phyloP scores from a whole-genome alignment of 2,888 invertebrate genomes.

The Noctua fimbriata region DNA sequence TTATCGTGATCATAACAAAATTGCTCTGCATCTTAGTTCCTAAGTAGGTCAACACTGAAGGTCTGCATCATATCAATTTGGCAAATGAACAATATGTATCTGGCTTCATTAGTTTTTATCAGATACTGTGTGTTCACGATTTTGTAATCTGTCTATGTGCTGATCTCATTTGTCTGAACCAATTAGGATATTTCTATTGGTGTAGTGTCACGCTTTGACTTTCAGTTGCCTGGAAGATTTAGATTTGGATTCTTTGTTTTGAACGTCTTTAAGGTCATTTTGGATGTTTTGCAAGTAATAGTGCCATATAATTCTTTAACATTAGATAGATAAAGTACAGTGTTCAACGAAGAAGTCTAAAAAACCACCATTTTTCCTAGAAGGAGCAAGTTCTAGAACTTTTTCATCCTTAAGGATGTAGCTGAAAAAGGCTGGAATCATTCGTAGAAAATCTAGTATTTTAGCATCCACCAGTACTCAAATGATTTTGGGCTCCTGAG shows the following conservation, averaged over 20 bases:
- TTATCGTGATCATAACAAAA: conserved; percentile 42
- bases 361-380: neutral
- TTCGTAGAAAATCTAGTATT: neutral
- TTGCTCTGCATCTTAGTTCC: conserved; percentile 36
- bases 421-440: neutral
- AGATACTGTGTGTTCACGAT: conserved; percentile 62
- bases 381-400: neutral
- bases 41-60: conserved; percentile 57
- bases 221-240: neutral
- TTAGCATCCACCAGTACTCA: neutral
- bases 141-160: conserved; percentile 53
- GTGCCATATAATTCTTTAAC: too few species aligned
- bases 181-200: conserved; percentile 42
- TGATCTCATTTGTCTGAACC: conserved; percentile 52
- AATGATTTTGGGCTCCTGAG: neutral
- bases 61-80: conserved; percentile 57
- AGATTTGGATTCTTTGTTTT: neutral
- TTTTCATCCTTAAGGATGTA: neutral
- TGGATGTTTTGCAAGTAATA: too few species aligned
- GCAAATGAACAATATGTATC: conserved; percentile 53
- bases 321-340: neutral
- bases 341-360: neutral
- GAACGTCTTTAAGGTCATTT: neutral
- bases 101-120: conserved; percentile 62
- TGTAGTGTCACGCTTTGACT: conserved; percentile 21